Percentiles rank a stretch among this genome's conserved stretches.
These are phyloP conservation scores for Lasioglossum baleicum DNA, from an alignment of 1,140 invertebrate species.

Conservation along the genomic window DNA sequence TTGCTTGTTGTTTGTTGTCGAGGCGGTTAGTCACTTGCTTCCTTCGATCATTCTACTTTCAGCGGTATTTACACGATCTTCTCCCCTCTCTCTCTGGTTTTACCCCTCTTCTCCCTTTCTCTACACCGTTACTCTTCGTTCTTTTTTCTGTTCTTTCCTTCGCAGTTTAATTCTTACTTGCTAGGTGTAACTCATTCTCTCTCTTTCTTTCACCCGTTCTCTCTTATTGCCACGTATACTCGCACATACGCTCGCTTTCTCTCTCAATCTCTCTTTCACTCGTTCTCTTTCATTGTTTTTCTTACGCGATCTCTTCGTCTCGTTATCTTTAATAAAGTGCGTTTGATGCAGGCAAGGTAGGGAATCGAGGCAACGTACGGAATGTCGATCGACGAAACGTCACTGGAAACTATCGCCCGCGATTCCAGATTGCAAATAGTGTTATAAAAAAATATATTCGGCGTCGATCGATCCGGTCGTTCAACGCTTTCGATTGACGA, in stretches of 20 bases:
- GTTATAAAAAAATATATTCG: slow-evolving; percentile 40
- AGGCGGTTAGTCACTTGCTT: slow-evolving; percentile 69
- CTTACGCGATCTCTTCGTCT: slow-evolving; percentile 28
- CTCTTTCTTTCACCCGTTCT: slow-evolving; percentile 9
- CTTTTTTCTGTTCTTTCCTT: slow-evolving; percentile 23
- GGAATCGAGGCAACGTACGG: slow-evolving; percentile 66
- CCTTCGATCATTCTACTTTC: slow-evolving; percentile 71
- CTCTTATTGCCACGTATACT: background rate
- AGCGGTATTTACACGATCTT: slow-evolving; percentile 69
- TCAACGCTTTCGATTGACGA: slow-evolving; percentile 16
- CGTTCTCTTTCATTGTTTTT: slow-evolving; percentile 23
- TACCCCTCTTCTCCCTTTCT: slow-evolving; percentile 8
- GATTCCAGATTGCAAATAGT: slow-evolving; percentile 22
- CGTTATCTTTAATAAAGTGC: slow-evolving; percentile 61
- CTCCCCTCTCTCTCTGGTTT: slow-evolving; percentile 14
- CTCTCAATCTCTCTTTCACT: slow-evolving; percentile 17
- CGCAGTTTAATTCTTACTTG: slow-evolving; percentile 37
- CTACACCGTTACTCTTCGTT: slow-evolving; percentile 27
- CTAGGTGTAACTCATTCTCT: slow-evolving; percentile 49
- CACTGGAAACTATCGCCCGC: slow-evolving; percentile 46
- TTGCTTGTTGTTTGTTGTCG: slow-evolving; percentile 75
- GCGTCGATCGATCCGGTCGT: slow-evolving; percentile 5
- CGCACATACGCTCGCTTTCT: slow-evolving; percentile 6
- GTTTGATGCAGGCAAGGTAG: slow-evolving; percentile 67
- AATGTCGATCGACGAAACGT: slow-evolving; percentile 53